Conservation (phyloP, 1,140 invertebrate species). For the Meteorus sp. region DNA sequence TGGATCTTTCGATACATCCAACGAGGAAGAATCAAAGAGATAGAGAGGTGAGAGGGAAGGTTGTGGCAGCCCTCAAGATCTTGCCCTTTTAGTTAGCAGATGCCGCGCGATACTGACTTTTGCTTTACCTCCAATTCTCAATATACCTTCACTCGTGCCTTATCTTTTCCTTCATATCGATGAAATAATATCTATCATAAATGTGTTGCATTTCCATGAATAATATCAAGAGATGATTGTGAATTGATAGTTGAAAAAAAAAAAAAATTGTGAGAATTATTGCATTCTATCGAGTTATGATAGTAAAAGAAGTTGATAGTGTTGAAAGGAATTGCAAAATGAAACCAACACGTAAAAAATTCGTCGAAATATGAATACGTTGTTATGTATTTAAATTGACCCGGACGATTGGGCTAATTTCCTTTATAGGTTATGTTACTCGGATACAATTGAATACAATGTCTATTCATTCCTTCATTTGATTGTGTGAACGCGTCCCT, state of each 20-base stretch:
- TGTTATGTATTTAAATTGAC: too few relatives aligned
- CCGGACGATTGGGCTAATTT: too few relatives aligned
- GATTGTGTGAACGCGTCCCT: not conserved
- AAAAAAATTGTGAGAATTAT: not conserved
- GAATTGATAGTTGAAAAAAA: too few relatives aligned
- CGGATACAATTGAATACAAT: not conserved
- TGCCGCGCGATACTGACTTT: slow-evolving; percentile 45
- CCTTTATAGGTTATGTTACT: too few relatives aligned
- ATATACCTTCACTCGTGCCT: not conserved
- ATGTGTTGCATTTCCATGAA: not conserved
- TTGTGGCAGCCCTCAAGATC: slow-evolving; percentile 36
- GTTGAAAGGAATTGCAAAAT: too few relatives aligned
- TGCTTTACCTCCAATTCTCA: not conserved
- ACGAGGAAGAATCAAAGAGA: slow-evolving; percentile 1
- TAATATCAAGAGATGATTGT: not conserved
- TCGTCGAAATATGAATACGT: too few relatives aligned
- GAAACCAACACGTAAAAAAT: too few relatives aligned
- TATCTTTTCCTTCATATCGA: not conserved
- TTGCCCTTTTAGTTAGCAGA: slow-evolving; percentile 53
- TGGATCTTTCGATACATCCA: not conserved
- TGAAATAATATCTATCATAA: not conserved
- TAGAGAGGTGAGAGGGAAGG: slow-evolving; percentile 20
- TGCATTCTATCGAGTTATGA: too few relatives aligned
- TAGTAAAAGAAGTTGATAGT: too few relatives aligned
- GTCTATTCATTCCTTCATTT: not conserved